These are phyloP conservation scores for Falco rusticolus DNA, from an alignment of 2,797 vertebrate genomes.

Conservation along the genomic window DNA sequence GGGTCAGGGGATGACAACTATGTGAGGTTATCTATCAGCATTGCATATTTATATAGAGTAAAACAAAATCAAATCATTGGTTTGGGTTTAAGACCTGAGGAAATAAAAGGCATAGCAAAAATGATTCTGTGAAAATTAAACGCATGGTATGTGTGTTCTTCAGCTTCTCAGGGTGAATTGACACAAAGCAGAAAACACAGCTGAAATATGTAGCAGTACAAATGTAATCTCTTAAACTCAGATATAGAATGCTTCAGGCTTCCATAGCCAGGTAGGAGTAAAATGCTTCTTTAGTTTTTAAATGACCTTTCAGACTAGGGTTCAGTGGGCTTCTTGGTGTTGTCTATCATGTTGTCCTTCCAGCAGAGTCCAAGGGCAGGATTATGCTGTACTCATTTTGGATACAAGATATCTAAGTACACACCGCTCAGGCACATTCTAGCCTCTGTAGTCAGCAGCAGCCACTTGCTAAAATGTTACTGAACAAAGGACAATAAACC, in stretches of 20 bases:
- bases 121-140: neutral
- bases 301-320: neutral
- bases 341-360: neutral
- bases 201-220: neutral
- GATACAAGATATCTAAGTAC: neutral
- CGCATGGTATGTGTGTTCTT: neutral
- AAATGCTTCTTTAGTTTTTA: neutral
- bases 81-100: neutral
- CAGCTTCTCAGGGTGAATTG: neutral
- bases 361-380: neutral
- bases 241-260: neutral
- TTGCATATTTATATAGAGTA: neutral
- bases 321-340: neutral
- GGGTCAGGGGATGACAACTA: too few relatives aligned
- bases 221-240: neutral
- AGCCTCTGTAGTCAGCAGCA: neutral
- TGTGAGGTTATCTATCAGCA: neutral
- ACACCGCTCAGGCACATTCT: fast-evolving
- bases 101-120: neutral
- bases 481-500: neutral
- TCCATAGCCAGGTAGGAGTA: neutral
- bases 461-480: neutral
- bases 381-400: neutral
- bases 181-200: neutral
- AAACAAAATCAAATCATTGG: neutral